Conservation (phyloP, 2,888 invertebrate genomes). For the Amblyteles armatorius region DNA sequence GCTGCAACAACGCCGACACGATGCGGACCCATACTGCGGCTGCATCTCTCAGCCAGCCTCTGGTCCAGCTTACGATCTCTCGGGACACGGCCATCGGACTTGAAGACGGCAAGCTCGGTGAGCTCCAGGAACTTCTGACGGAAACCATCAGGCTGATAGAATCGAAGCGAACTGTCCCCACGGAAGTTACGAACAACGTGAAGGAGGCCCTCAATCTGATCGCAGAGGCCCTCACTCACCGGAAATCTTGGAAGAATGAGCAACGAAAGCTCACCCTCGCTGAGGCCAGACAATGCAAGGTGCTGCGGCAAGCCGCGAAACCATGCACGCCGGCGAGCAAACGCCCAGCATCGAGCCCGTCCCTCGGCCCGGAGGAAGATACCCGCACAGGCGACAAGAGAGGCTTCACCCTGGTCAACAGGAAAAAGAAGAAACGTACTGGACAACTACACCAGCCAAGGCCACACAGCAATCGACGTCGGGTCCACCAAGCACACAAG, state of each 20-base stretch:
- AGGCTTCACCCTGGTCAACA: background rate
- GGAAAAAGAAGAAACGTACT: constrained; percentile 24
- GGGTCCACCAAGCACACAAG: background rate
- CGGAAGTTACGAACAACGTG: constrained; percentile 47
- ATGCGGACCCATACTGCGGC: background rate
- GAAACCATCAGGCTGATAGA: constrained; percentile 27
- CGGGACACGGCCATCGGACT: constrained; percentile 44
- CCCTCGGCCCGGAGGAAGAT: constrained; percentile 32
- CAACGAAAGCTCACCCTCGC: constrained; percentile 34
- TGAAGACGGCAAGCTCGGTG: constrained; percentile 41
- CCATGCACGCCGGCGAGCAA: constrained; percentile 34
- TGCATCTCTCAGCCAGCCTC: constrained; percentile 8
- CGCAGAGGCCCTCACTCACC: constrained; percentile 18
- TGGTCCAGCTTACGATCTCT: constrained; percentile 8
- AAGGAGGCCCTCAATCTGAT: constrained; percentile 40
- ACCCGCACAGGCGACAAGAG: background rate
- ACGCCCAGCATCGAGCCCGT: constrained; percentile 29
- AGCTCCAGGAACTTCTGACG: constrained; percentile 26
- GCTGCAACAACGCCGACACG: background rate
- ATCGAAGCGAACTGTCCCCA: constrained; percentile 37
- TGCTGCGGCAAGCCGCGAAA: constrained; percentile 18
- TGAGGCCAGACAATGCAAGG: constrained; percentile 1
- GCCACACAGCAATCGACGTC: background rate
- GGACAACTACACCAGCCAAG: background rate
- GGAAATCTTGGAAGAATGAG: constrained; percentile 39